Evolutionary conservation across 2,113 vertebrate genomes (phyloP).

Genomic region (Bostrychus sinensis): DNA sequence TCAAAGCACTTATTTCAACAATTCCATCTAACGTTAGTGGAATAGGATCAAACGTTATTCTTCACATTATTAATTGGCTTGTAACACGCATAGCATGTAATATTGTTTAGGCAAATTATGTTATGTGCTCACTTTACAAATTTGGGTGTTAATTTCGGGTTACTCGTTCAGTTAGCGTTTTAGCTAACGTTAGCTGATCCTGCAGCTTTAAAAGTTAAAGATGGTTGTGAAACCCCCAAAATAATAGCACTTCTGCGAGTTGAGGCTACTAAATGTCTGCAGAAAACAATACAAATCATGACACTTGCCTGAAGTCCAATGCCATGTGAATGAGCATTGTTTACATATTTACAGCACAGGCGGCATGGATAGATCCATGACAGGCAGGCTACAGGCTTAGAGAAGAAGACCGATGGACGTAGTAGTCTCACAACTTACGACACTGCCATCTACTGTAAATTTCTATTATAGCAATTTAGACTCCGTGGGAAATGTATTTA

Average conservation of each 20-base stretch:
- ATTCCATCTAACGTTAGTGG: too few relatives aligned
- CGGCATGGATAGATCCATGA: too few relatives aligned
- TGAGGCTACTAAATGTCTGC: neutral
- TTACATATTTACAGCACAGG: neutral
- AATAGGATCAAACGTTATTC: too few relatives aligned
- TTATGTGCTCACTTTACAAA: too few relatives aligned
- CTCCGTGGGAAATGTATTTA: too few relatives aligned
- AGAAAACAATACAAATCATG: neutral
- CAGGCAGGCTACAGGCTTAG: too few relatives aligned
- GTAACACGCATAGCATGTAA: neutral
- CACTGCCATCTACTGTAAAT: constrained; percentile 47
- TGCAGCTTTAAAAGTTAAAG: neutral
- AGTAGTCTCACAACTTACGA: neutral
- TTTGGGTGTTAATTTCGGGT: too few relatives aligned
- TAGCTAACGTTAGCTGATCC: constrained; percentile 1
- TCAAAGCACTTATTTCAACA: too few relatives aligned
- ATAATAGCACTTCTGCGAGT: neutral
- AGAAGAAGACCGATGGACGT: constrained; percentile 10
- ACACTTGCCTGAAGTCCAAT: constrained; percentile 1
- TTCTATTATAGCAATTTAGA: neutral
- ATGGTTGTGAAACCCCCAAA: neutral
- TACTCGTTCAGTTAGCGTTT: too few relatives aligned
- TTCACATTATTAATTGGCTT: neutral
- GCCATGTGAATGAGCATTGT: neutral
- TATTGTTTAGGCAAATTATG: neutral